Conservation (phyloP, 2,888 invertebrate species). For the Heteromyza rotundicornis region DNA sequence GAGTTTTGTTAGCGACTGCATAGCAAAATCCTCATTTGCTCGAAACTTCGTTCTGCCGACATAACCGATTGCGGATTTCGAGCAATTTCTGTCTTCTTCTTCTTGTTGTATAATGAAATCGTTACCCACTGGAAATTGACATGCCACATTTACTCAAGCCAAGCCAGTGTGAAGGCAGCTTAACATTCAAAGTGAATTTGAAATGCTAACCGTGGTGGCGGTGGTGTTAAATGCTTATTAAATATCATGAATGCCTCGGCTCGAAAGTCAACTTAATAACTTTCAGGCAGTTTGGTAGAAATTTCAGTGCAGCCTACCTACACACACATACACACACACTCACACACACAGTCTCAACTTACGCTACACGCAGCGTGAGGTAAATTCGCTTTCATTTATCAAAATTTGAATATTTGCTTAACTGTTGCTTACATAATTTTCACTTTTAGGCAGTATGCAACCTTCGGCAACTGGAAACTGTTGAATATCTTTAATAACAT, state of each 20-base stretch:
- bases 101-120: no score
- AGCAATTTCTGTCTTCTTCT: no score
- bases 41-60: no score
- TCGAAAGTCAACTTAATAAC: neutral
- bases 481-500: neutral
- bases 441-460: neutral
- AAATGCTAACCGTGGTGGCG: no score
- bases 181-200: neutral
- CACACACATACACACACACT: neutral
- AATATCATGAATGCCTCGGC: neutral
- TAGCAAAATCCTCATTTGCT: no score
- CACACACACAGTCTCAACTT: neutral
- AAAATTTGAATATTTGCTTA: neutral
- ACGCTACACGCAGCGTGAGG: neutral
- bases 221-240: neutral
- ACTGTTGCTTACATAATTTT: neutral
- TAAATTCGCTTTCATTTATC: neutral
- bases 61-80: no score
- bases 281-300: no score
- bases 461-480: constrained; percentile 4
- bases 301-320: neutral
- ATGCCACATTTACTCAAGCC: no score
- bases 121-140: no score
- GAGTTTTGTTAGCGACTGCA: no score
- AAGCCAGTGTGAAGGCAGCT: no score